These are phyloP conservation scores for Ahaetulla prasina DNA, from an alignment of 2,113 vertebrate genomes.

Conservation along the genomic window DNA sequence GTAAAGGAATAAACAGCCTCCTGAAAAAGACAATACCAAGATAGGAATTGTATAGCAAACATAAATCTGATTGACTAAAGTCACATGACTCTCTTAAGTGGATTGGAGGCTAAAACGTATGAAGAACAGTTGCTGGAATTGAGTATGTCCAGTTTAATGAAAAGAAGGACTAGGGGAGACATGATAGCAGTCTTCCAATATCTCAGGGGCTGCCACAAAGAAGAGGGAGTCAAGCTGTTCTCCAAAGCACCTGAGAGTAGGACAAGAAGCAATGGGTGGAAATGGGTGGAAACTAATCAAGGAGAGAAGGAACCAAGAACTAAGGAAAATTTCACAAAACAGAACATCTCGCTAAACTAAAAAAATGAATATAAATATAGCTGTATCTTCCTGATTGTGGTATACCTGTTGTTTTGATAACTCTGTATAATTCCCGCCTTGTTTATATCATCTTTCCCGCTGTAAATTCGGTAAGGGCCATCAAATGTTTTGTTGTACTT, in stretches of 20 bases:
- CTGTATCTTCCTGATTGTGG: background rate
- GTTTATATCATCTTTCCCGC: slow-evolving; percentile 76
- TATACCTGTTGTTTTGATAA: slow-evolving; percentile 78
- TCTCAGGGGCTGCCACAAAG: too few species aligned
- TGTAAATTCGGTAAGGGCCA: slow-evolving; percentile 80
- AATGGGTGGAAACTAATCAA: too few species aligned
- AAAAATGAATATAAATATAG: background rate
- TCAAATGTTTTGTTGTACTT: slow-evolving; percentile 87
- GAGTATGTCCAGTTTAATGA: too few species aligned
- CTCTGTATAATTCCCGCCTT: slow-evolving; percentile 80
- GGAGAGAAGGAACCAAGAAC: too few species aligned
- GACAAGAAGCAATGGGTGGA: too few species aligned
- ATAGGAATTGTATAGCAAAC: background rate
- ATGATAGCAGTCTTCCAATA: too few species aligned
- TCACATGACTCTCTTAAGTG: background rate
- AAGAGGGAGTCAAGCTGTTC: too few species aligned
- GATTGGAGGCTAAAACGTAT: background rate
- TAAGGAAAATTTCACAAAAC: background rate
- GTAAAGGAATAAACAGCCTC: background rate
- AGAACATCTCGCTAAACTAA: background rate
- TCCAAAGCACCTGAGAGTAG: too few species aligned
- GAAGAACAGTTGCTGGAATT: too few species aligned
- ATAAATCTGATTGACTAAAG: background rate
- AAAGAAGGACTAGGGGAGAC: too few species aligned
- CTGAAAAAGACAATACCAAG: background rate